These are phyloP conservation scores for Malurus elegans DNA, from an alignment of 2,113 vertebrate species.

Conservation along the genomic window DNA sequence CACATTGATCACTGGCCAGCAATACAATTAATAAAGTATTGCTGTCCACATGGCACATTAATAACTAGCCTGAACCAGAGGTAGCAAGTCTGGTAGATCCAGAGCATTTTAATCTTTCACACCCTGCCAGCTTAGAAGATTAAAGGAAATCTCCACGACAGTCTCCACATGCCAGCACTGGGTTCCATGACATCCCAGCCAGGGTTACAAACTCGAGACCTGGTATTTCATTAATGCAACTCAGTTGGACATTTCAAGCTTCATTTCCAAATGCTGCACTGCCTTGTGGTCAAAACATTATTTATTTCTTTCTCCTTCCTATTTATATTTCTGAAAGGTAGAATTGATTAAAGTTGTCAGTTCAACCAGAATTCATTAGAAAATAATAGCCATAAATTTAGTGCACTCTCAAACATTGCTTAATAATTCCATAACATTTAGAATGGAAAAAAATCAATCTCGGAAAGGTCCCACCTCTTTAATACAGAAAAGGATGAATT, in stretches of 20 bases:
- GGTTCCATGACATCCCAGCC: neutral
- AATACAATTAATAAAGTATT: constrained; percentile 65
- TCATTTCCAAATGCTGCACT: neutral
- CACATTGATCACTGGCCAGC: constrained; percentile 60
- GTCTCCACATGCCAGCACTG: neutral
- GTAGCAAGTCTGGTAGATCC: constrained; percentile 23
- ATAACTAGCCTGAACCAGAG: constrained; percentile 40
- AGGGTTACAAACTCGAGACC: neutral
- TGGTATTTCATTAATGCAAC: constrained; percentile 5
- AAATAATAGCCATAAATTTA: constrained; percentile 45
- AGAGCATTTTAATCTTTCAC: constrained; percentile 44
- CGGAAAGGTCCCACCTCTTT: neutral
- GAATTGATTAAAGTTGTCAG: constrained; percentile 53
- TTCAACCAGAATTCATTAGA: constrained; percentile 49
- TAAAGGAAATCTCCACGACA: neutral
- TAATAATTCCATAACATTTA: constrained; percentile 52
- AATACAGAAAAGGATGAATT: neutral
- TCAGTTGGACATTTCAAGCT: neutral
- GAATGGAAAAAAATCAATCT: constrained; percentile 14
- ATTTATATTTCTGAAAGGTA: constrained; percentile 13
- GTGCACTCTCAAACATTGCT: neutral
- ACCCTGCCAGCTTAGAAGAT: neutral
- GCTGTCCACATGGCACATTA: constrained; percentile 48
- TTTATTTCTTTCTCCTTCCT: neutral
- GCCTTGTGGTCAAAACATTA: neutral